Evolutionary conservation across 2,888 invertebrate genomes (phyloP), one percentile per base, ranked within the genome.

Genomic region (Leucophenga maculata): DNA sequence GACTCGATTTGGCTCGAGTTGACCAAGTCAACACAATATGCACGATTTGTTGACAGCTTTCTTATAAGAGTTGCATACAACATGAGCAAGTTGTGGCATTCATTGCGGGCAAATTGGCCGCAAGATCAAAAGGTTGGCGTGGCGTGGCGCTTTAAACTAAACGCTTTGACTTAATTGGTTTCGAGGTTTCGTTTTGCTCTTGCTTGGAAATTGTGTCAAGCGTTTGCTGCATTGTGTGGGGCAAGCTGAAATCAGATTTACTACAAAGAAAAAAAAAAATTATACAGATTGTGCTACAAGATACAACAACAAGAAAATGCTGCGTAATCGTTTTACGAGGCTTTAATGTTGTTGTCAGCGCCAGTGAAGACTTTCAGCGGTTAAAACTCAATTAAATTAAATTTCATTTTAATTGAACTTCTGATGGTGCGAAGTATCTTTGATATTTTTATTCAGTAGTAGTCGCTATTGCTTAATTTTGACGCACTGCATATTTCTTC

Each of bases 41-140:
- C 73, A 68, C 72, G 59, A 65, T 69, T 75, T 54, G 74, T 82
- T 84, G 84, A 84, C 84, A 84, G 85, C 83, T 83, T 82, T 77
- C 78, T 83, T 78, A 84, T 74, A 73, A 48, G n/a, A n/a, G 62
- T 55, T 69, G 70, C 72, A n/a, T n/a, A 8, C 50, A 50, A 50
- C 6, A 13, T n/a, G 50, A 50, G 46, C 13, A n/a, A 50, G 50
- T 50, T 18, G 32, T 18, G 62, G 62, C 48, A 64, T 46, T 48
- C 62, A 64, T 64, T 65, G 72, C 72, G 69, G 46, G 77, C 79
- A 73, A 74, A 74, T 75, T 75, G 73, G 69, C 70, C 71, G 65
- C 52, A 59, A 71, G 75, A 67, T 72, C 73, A 72, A 74, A 74
- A 72, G 74, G 69, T 74, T 70, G 68, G 64, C 65, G 71, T 73